Conservation (phyloP, 1,140 invertebrate species). For the Dryas iulia region DNA sequence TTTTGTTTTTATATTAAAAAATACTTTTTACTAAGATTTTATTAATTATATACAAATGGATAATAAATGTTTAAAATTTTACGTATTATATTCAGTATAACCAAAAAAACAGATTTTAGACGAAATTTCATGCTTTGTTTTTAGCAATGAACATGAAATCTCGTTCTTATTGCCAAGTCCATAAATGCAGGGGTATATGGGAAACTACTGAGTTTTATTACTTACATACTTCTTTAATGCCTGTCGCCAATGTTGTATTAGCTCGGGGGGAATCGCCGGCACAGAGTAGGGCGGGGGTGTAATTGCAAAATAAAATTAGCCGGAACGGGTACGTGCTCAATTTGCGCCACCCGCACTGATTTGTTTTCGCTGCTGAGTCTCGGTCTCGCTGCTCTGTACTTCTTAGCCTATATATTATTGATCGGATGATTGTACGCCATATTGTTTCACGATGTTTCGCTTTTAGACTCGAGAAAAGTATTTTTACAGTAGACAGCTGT, state of each 20-base stretch:
- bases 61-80: too few species aligned
- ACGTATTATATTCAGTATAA: too few species aligned
- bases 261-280: constrained; percentile 32
- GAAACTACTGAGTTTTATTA: not conserved
- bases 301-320: constrained; percentile 81
- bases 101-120: too few species aligned
- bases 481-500: not conserved
- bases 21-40: too few species aligned
- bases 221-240: constrained; percentile 24
- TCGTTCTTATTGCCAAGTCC: not conserved
- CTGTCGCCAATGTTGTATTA: constrained; percentile 76
- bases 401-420: constrained; percentile 76
- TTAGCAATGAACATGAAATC: not conserved
- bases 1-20: not conserved
- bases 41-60: not conserved
- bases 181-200: not conserved
- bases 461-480: constrained; percentile 9
- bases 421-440: constrained; percentile 59
- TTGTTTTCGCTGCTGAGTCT: constrained; percentile 73
- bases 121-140: not conserved
- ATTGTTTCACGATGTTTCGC: constrained; percentile 47
- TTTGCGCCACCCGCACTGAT: constrained; percentile 78
- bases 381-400: constrained; percentile 55
- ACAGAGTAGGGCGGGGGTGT: constrained; percentile 53
- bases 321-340: constrained; percentile 79